phyloP scores from a whole-genome alignment of 2,797 vertebrate species.

The Parotocinclus haroldoi region DNA sequence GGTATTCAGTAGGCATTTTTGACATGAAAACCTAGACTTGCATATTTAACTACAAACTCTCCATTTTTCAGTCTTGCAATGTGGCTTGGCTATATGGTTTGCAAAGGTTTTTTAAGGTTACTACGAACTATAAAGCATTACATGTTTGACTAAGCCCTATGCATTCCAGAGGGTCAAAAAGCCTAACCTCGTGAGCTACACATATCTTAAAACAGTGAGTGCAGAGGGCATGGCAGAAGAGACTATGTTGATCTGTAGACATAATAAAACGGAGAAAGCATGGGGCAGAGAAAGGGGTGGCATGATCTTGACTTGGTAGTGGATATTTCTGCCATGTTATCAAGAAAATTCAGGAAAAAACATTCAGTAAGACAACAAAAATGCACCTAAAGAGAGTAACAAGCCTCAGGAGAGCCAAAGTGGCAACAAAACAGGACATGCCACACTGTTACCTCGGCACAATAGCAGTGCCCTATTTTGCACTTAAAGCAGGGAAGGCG shows the following conservation, averaged over 20 bases:
- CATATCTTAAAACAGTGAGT: slow-evolving; percentile 7
- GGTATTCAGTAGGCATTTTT: too few relatives aligned
- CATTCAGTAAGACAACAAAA: slow-evolving; percentile 45
- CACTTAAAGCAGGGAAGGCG: too few relatives aligned
- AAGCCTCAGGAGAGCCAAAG: slow-evolving; percentile 48
- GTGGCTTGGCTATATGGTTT: too few relatives aligned
- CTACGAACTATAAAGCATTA: too few relatives aligned
- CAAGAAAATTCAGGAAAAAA: slow-evolving; percentile 40
- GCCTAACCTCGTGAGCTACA: slow-evolving; percentile 2
- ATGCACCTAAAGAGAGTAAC: slow-evolving; percentile 42
- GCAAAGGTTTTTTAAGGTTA: too few relatives aligned
- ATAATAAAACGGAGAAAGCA: slow-evolving; percentile 2
- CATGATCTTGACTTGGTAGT: slow-evolving; percentile 30
- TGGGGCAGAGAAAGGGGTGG: slow-evolving; percentile 18
- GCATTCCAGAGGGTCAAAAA: slow-evolving; percentile 19
- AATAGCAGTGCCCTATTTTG: slow-evolving; percentile 12
- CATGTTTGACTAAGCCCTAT: slow-evolving; percentile 21
- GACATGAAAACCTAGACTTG: too few relatives aligned
- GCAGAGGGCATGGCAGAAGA: slow-evolving; percentile 20
- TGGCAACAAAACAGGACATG: slow-evolving; percentile 42
- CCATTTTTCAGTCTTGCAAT: too few relatives aligned
- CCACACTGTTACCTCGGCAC: slow-evolving; percentile 36
- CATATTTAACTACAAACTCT: too few relatives aligned
- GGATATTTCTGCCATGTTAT: slow-evolving; percentile 37
- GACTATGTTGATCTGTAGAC: background rate